Percentiles rank a stretch among this genome's conserved stretches.
Conservation (phyloP, 2,797 vertebrate species). For the Tinamus major region DNA sequence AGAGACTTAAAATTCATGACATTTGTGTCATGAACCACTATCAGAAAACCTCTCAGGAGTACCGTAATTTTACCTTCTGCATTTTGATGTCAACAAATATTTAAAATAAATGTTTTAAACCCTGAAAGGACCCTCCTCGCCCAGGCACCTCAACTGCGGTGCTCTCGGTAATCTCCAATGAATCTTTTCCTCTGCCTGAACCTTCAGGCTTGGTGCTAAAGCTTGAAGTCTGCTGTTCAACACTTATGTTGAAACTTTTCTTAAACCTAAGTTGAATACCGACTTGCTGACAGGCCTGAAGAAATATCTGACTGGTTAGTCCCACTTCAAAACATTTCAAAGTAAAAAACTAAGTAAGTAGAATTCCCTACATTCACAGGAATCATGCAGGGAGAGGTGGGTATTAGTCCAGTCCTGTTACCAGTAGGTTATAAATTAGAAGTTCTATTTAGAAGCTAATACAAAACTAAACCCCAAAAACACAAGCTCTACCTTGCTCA, state of each 20-base stretch:
- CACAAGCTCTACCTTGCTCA: background rate
- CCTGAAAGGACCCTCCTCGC: background rate
- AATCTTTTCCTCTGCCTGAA: background rate
- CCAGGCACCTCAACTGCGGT: background rate
- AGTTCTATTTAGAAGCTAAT: background rate
- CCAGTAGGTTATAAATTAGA: background rate
- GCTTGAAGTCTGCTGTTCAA: background rate
- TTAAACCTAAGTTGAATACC: conserved; percentile 2
- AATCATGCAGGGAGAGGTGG: background rate
- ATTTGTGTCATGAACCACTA: background rate
- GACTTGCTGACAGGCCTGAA: conserved; percentile 25
- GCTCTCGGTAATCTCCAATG: background rate
- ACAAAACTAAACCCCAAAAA: background rate
- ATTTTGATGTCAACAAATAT: background rate
- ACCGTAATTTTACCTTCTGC: background rate
- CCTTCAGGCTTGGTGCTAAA: background rate
- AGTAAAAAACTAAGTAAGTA: background rate
- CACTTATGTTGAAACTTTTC: background rate
- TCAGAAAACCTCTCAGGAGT: background rate
- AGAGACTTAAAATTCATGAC: accelerated
- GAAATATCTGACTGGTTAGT: conserved; percentile 55
- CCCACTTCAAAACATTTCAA: background rate
- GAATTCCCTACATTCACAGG: background rate
- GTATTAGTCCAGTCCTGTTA: background rate
- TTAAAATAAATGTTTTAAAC: background rate